phyloP scores from a whole-genome alignment of 2,113 vertebrate species.

The Lates calcarifer region DNA sequence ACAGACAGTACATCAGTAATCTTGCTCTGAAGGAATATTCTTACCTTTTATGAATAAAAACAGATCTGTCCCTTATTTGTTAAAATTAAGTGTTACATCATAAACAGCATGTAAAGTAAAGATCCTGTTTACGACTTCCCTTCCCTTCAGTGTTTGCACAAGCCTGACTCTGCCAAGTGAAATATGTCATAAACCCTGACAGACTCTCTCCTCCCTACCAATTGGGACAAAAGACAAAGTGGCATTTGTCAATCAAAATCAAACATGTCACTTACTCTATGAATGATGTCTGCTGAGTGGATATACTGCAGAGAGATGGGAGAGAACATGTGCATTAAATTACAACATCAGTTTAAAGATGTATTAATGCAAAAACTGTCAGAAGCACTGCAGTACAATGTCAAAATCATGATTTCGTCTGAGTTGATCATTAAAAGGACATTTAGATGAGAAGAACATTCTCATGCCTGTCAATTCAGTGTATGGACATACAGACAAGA shows the following conservation, averaged over 20 bases:
- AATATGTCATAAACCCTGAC: conserved; percentile 29
- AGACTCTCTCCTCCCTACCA: background rate
- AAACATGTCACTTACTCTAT: conserved; percentile 90
- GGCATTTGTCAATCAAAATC: background rate
- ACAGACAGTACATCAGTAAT: background rate
- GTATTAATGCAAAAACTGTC: background rate
- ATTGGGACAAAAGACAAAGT: background rate
- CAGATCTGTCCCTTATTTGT: background rate
- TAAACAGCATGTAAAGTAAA: conserved; percentile 24
- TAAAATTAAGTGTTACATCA: conserved; percentile 1
- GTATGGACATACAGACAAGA: background rate
- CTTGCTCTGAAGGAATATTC: background rate
- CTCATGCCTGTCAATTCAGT: background rate
- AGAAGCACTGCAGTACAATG: background rate
- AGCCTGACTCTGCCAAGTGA: background rate
- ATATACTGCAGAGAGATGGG: conserved; percentile 90
- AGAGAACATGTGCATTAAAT: conserved; percentile 35
- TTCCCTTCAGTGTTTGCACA: conserved; percentile 43
- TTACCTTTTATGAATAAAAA: background rate
- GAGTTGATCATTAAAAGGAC: background rate
- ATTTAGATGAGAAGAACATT: background rate
- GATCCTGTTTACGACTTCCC: conserved; percentile 20
- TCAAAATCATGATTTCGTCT: background rate
- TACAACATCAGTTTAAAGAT: conserved; percentile 11
- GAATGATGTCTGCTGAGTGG: conserved; percentile 98